A percentile compares a stretch with the other conserved stretches of the same genome.
These are phyloP conservation scores for Phataginus tetradactyla DNA, from an alignment of 2,797 vertebrate species.

Conservation along the genomic window DNA sequence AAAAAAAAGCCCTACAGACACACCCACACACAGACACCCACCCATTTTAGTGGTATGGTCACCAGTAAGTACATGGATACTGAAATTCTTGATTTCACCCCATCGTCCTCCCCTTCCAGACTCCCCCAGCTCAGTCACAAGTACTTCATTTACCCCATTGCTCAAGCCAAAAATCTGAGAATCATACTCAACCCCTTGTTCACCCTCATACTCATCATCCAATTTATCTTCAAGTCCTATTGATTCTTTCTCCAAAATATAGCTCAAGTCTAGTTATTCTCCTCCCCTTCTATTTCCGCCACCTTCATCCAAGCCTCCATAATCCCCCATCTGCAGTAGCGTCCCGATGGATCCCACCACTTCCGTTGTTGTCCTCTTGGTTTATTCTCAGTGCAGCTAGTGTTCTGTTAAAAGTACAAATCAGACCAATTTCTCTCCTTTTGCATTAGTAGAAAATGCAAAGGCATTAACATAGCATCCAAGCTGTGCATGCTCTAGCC, in stretches of 20 bases:
- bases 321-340: not conserved
- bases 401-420: slow-evolving; percentile 67
- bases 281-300: not conserved
- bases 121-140: not conserved
- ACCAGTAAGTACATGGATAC: not conserved
- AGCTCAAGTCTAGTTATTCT: not conserved
- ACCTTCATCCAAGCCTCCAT: not conserved
- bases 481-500: slow-evolving; percentile 66
- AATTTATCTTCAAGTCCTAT: not conserved
- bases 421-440: slow-evolving; percentile 6
- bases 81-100: not conserved
- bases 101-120: not conserved
- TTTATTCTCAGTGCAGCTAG: not conserved
- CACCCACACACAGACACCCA: not conserved
- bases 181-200: not conserved
- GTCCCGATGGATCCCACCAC: not conserved
- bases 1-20: not conserved
- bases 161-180: not conserved
- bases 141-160: not conserved
- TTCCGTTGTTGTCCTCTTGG: not conserved
- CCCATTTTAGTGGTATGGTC: not conserved
- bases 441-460: slow-evolving; percentile 75
- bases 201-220: not conserved
- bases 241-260: not conserved
- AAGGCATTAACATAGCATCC: slow-evolving; percentile 37